These are phyloP conservation scores for Marmota monax DNA, from an alignment of 2,113 vertebrate genomes.

Conservation along the genomic window DNA sequence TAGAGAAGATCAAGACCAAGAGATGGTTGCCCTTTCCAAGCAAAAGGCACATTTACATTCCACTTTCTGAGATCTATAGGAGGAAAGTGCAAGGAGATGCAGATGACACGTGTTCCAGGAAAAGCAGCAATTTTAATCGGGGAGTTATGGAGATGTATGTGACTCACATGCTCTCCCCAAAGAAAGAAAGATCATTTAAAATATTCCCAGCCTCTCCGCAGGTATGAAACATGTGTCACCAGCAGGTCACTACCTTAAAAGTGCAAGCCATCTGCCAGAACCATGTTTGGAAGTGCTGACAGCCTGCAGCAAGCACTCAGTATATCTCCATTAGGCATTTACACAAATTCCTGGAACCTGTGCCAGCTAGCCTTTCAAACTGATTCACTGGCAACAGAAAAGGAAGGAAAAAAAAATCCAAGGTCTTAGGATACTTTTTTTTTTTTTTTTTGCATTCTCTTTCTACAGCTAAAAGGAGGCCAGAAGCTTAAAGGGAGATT, in stretches of 20 bases:
- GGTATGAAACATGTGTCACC: background rate
- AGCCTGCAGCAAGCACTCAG: background rate
- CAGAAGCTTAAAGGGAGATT: slow-evolving; percentile 77
- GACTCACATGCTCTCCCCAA: rapidly evolving
- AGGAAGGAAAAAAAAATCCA: slow-evolving; percentile 56
- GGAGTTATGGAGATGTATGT: background rate
- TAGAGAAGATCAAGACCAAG: background rate
- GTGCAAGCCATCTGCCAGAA: background rate
- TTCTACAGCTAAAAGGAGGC: slow-evolving; percentile 74
- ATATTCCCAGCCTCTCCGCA: background rate
- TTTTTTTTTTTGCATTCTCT: slow-evolving; percentile 44
- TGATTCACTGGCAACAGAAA: slow-evolving; percentile 78
- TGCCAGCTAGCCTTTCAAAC: slow-evolving; percentile 78
- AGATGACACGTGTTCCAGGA: too few species aligned
- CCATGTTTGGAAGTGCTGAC: slow-evolving; percentile 61
- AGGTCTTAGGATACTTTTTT: slow-evolving; percentile 63
- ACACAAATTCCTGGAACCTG: slow-evolving; percentile 79
- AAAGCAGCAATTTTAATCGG: background rate
- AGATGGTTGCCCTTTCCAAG: background rate
- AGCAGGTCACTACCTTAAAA: slow-evolving; percentile 4
- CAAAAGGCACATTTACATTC: background rate
- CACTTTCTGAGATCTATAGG: background rate
- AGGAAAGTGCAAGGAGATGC: background rate
- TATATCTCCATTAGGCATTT: slow-evolving; percentile 44
- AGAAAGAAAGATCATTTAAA: background rate